A percentile compares a stretch with the other conserved stretches of the same genome.
Evolutionary conservation across 1,140 invertebrate genomes (phyloP).

Genomic region (Pseudomyrmex pallidus): DNA sequence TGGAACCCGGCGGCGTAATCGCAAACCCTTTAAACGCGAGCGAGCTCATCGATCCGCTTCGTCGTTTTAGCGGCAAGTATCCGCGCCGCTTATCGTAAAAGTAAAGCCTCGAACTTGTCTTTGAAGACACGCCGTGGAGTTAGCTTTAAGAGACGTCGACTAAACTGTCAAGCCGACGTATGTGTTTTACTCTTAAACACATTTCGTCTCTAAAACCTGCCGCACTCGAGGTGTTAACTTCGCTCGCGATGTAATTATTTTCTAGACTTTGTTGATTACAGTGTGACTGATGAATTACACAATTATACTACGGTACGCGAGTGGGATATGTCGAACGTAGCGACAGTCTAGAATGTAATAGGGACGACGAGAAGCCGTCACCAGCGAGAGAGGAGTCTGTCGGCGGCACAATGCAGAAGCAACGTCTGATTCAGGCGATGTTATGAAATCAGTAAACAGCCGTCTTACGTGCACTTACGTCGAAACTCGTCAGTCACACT

Average conservation of each 20-base stretch:
- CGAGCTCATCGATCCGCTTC: constrained; percentile 74
- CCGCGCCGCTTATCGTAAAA: constrained; percentile 61
- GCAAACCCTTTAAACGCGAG: constrained; percentile 78
- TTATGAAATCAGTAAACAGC: constrained; percentile 64
- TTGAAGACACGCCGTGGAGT: constrained; percentile 8
- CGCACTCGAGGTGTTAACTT: too few relatives aligned
- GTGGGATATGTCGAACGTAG: background rate
- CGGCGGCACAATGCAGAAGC: constrained; percentile 18
- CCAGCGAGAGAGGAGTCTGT: constrained; percentile 30
- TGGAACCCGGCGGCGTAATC: constrained; percentile 77
- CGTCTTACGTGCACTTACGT: constrained; percentile 43
- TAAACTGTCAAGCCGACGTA: background rate
- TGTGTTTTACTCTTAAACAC: background rate
- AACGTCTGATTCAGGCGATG: constrained; percentile 54
- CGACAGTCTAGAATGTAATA: background rate
- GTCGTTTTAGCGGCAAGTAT: constrained; percentile 62
- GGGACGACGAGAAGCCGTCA: background rate
- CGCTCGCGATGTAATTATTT: background rate
- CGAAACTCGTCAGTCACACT: constrained; percentile 61
- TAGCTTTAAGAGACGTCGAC: background rate
- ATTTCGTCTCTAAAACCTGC: background rate
- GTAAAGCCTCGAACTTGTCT: constrained; percentile 62
- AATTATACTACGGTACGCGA: background rate
- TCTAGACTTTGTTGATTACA: background rate
- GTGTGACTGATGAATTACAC: background rate